Evolutionary conservation across 2,888 invertebrate genomes (phyloP), one percentile per base, ranked within the genome.

Genomic region (Epirrhoe alternata): DNA sequence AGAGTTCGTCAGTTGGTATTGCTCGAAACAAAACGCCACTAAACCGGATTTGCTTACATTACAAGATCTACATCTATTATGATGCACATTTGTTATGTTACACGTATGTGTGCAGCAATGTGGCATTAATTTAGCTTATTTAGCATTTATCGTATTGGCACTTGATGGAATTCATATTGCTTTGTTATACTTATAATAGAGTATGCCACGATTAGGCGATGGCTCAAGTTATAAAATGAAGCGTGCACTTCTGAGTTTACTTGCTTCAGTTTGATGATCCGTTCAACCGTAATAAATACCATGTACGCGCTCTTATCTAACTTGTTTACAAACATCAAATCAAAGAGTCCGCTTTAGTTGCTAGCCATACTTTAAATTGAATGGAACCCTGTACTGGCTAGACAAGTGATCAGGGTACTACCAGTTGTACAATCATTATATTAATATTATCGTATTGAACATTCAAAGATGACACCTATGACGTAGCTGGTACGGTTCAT

Each of bases 181-280:
- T 74, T 71, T 74, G 71, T 77, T 75, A 75, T 77, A 62, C 75
- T 74, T 75, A 75, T 77, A 62, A 76, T 74, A 78, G 77, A 49
- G 1, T 55, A 73, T 72, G 73, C 73, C 67, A 64, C 71, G 73
- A 70, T 74, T 75, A 68, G 72, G 63, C 61, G 69, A 71, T 71
- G 81, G 82, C 76, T 53, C 71, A 79, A 83, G 76, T 72, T 14
- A 77, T 52, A 66, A 76, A 76, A 71, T 66, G 55, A 33, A 75
- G 77, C 77, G 75, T 58, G 52, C 51, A 16, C n/a, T 35, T 52
- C 5, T n/a, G 38, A 42, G 6, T 47, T 47, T 47, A 4, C 14
- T 47, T 14, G 6, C 1, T 47, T 14, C 7, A 47, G 14, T 47
- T 14, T 47, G 16, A 4, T 47, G 12, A 47, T 6, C 12, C 7